A percentile compares a stretch with the other conserved stretches of the same genome.
These are phyloP conservation scores for Porites rus DNA, from an alignment of 92 coral and sea anemone genomes.

Conservation along the genomic window DNA sequence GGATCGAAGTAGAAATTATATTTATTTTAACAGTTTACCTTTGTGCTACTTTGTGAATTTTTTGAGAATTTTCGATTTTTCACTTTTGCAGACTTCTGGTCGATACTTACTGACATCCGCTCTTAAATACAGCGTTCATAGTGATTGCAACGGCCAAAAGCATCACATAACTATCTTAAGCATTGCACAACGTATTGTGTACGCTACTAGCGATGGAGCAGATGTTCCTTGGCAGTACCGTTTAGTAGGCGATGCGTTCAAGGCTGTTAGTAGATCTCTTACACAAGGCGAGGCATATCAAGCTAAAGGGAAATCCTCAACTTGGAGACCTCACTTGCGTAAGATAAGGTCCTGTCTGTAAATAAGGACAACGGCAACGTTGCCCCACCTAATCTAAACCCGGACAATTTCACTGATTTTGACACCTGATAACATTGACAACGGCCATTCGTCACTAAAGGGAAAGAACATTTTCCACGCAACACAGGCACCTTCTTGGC, in stretches of 20 bases:
- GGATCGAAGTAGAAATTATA: too few relatives aligned
- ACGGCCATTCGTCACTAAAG: constrained; percentile 47
- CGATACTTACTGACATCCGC: not conserved
- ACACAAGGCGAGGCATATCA: constrained; percentile 63
- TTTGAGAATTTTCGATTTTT: too few relatives aligned
- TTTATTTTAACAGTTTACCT: too few relatives aligned
- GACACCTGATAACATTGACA: constrained; percentile 46
- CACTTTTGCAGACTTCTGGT: too few relatives aligned
- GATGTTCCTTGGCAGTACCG: too few relatives aligned
- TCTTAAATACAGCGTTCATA: not conserved
- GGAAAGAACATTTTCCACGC: constrained; percentile 73
- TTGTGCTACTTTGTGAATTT: too few relatives aligned
- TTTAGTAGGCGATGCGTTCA: constrained; percentile 68
- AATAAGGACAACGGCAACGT: constrained; percentile 41
- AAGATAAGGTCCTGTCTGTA: constrained; percentile 34
- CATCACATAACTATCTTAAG: not conserved
- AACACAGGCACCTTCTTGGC: constrained; percentile 70
- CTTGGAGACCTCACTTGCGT: constrained; percentile 64
- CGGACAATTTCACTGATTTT: constrained; percentile 33
- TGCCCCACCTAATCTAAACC: constrained; percentile 55
- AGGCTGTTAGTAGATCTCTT: constrained; percentile 71
- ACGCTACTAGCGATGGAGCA: constrained; percentile 65
- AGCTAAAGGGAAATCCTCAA: constrained; percentile 65
- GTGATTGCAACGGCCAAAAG: not conserved
- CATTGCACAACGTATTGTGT: constrained; percentile 55